Evolutionary conservation across 2,113 vertebrate species (phyloP), one percentile per base, ranked within the genome.

Genomic region (Geococcyx californianus): DNA sequence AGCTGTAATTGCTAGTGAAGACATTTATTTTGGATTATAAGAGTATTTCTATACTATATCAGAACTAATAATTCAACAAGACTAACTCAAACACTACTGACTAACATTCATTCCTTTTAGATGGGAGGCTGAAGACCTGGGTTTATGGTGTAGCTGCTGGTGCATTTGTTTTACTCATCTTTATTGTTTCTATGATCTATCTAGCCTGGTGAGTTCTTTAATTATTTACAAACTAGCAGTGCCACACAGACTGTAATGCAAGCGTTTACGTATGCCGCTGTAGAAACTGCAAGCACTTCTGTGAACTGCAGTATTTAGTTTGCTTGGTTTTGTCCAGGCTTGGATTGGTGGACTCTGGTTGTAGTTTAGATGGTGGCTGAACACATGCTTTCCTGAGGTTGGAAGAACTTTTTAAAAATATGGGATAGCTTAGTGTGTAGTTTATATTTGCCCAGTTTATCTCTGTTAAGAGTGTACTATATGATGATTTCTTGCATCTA

Each of bases 171-270:
- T 99, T 99, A 95, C 98, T 99, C 98, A 98, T 99, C 97, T 99
- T 99, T 98, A 98, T 99, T 98, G 98, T 99, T 98, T 99, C 99
- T 98, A 99, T 99, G 99, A 99, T 99, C 98, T 99, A 99, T 98
- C 98, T 99, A 98, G 99, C 99, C 97, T 99, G 99, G 99, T 99
- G 98, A 99, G 99, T 99, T 95, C 84, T 96, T 97, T 95, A 92
- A 95, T 88, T 88, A 96, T 97, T 97, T 92, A 97, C 80, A 49
- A 89, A 93, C 44, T 84, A 93, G 49, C 44, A 82, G 83, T 64
- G 68, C 20, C 40, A 75, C 31, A n/a, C 45, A 86, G 90, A 87
- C 76, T 58, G 12, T 73, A 84, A 81, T 62, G 60, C 72, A 86
- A 78, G 34, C 6, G 2, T 87, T 93, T 89, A 49, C 45, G 34